phyloP scores from a whole-genome alignment of 2,113 vertebrate species.

The Carollia perspicillata region DNA sequence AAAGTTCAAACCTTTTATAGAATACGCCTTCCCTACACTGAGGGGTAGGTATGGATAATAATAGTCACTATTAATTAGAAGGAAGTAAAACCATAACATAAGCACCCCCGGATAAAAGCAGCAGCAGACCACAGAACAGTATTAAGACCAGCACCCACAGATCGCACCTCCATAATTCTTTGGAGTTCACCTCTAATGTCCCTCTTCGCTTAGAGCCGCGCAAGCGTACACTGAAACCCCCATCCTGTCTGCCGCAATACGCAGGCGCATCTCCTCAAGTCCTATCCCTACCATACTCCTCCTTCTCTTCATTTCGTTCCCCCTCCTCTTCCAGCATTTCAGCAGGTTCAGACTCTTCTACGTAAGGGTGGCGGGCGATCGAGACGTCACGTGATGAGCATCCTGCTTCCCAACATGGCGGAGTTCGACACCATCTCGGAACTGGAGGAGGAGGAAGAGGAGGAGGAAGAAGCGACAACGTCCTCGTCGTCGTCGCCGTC shows the following conservation, averaged over 20 bases:
- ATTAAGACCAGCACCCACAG: neutral
- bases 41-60: neutral
- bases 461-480: slow-evolving; percentile 85
- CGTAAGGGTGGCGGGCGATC: slow-evolving; percentile 44
- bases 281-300: neutral
- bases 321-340: slow-evolving; percentile 42
- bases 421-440: slow-evolving; percentile 99
- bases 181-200: slow-evolving; percentile 33
- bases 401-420: slow-evolving; percentile 97
- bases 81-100: neutral
- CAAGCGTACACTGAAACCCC: slow-evolving; percentile 63
- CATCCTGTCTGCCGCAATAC: neutral
- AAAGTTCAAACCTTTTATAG: slow-evolving; percentile 28
- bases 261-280: slow-evolving; percentile 61
- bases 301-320: neutral
- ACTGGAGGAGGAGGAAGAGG: slow-evolving; percentile 93
- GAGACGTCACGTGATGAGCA: slow-evolving; percentile 90
- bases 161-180: neutral
- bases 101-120: neutral
- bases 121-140: neutral
- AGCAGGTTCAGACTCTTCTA: slow-evolving; percentile 53
- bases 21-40: neutral
- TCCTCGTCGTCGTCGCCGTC: slow-evolving; percentile 59
- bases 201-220: slow-evolving; percentile 39
- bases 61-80: neutral